Percentiles rank a stretch among this genome's conserved stretches.
phyloP scores from a whole-genome alignment of 2,113 vertebrate genomes.

The Notarius lentiginosus region DNA sequence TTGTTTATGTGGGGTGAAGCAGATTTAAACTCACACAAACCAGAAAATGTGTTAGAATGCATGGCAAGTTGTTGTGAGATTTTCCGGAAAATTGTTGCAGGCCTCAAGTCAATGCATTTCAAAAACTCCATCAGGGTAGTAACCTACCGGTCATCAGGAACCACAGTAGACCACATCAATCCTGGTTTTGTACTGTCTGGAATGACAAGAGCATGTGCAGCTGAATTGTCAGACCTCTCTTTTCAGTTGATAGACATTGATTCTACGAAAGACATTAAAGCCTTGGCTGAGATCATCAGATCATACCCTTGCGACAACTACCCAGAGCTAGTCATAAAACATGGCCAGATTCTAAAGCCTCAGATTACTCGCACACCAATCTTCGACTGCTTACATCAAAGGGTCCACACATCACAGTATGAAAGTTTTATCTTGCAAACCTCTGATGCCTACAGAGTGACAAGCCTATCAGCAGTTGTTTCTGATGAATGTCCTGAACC shows the following conservation, averaged over 20 bases:
- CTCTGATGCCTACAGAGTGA: constrained; percentile 66
- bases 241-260: constrained; percentile 83
- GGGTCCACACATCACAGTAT: constrained; percentile 33
- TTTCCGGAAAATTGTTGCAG: constrained; percentile 74
- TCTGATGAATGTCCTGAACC: background rate
- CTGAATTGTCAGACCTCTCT: constrained; percentile 73
- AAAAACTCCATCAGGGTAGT: constrained; percentile 71
- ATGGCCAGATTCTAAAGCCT: constrained; percentile 71
- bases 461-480: constrained; percentile 68
- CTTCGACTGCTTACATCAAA: constrained; percentile 14
- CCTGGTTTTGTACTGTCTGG: constrained; percentile 79
- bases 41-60: constrained; percentile 65
- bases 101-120: constrained; percentile 66
- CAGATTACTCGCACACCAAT: constrained; percentile 69
- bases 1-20: constrained; percentile 82
- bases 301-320: constrained; percentile 62
- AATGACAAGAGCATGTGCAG: constrained; percentile 77
- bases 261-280: constrained; percentile 72
- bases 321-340: constrained; percentile 76
- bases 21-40: constrained; percentile 62
- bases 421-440: constrained; percentile 72
- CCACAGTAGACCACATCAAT: constrained; percentile 73
- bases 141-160: constrained; percentile 77
- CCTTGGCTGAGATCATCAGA: constrained; percentile 71
- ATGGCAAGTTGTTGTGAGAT: constrained; percentile 75